These are phyloP conservation scores for Drosophila leonis DNA, from an alignment of 2,888 invertebrate species.

Conservation along the genomic window DNA sequence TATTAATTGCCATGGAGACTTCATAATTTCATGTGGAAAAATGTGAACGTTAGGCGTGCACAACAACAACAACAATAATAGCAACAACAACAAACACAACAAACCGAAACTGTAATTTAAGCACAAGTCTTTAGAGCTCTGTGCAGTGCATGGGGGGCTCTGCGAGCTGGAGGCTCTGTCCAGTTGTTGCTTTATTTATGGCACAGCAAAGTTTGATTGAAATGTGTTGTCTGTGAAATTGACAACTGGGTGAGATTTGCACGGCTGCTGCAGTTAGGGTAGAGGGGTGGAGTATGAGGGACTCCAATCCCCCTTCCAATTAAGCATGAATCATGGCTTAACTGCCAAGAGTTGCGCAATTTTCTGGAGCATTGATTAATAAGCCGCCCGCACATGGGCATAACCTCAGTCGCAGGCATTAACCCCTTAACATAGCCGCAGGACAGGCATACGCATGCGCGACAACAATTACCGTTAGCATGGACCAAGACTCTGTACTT, in stretches of 20 bases:
- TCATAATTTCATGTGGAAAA: constrained; percentile 80
- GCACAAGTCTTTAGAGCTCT: constrained; percentile 51
- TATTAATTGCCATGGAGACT: constrained; percentile 79
- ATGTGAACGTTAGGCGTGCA: constrained; percentile 77
- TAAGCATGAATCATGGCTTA: constrained; percentile 74
- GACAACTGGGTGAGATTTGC: constrained; percentile 81
- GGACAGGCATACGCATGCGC: constrained; percentile 45
- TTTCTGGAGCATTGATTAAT: constrained; percentile 61
- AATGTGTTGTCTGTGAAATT: constrained; percentile 78
- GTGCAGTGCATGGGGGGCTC: constrained; percentile 18
- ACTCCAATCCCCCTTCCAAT: constrained; percentile 42
- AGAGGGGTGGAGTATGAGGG: neutral
- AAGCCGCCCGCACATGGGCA: constrained; percentile 70
- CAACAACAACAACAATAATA: constrained; percentile 40
- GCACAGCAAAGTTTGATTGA: constrained; percentile 77
- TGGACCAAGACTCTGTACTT: constrained; percentile 26
- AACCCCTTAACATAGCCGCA: constrained; percentile 55
- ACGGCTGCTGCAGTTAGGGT: constrained; percentile 41
- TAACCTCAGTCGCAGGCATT: constrained; percentile 48
- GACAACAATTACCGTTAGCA: constrained; percentile 63
- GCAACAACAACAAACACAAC: constrained; percentile 25
- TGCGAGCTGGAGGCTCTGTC: constrained; percentile 53
- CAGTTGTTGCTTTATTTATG: constrained; percentile 76
- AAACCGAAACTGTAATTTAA: constrained; percentile 65
- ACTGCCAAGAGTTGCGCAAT: constrained; percentile 53